Percentiles rank a stretch among this genome's conserved stretches.
Evolutionary conservation across 2,113 vertebrate species (phyloP).

Genomic region (Chinchilla lanigera): DNA sequence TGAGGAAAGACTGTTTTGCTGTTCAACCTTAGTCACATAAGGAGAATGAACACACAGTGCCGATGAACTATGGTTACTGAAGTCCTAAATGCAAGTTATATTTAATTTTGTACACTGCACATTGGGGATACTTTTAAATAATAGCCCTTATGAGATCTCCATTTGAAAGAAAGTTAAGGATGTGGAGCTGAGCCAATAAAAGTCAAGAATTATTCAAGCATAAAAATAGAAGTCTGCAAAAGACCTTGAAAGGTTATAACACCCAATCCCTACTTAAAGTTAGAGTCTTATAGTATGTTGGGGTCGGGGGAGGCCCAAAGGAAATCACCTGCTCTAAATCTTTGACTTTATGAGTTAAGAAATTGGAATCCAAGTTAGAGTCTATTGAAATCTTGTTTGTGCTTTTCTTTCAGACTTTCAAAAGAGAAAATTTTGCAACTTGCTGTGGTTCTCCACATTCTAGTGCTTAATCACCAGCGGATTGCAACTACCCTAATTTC

Average conservation of each 20-base stretch:
- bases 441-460: neutral
- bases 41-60: conserved; percentile 47
- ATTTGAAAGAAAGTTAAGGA: conserved; percentile 71
- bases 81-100: conserved; percentile 61
- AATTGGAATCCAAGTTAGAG: neutral
- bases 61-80: conserved; percentile 56
- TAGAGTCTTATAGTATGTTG: neutral
- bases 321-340: neutral
- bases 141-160: conserved; percentile 66
- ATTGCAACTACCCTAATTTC: conserved; percentile 20
- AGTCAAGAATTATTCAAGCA: conserved; percentile 56
- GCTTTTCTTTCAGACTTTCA: conserved; percentile 50
- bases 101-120: conserved; percentile 63
- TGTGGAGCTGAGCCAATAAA: conserved; percentile 43
- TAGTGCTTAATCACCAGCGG: conserved; percentile 9
- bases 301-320: neutral
- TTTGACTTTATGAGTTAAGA: conserved; percentile 28
- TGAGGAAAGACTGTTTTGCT: conserved; percentile 68
- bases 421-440: conserved; percentile 12
- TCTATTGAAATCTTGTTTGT: neutral
- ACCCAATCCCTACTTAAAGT: neutral
- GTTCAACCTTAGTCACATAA: conserved; percentile 73
- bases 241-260: conserved; percentile 57
- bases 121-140: conserved; percentile 73
- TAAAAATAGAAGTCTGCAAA: conserved; percentile 64